Evolutionary conservation across 2,113 vertebrate genomes (phyloP).

Genomic region (Gobio gobio): DNA sequence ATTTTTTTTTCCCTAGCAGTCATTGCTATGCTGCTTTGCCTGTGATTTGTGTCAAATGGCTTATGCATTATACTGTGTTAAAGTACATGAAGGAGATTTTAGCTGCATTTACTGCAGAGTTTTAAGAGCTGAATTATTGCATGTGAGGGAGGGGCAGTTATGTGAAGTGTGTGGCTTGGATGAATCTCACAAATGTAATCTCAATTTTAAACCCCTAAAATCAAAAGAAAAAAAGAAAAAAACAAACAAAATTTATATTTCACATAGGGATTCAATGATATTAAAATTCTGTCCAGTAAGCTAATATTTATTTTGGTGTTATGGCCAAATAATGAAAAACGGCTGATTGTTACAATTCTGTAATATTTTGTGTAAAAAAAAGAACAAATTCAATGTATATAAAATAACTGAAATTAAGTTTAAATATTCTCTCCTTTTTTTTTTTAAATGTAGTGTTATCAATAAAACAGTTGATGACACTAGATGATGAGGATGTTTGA

Average conservation of each 20-base stretch:
- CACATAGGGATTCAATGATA: not conserved
- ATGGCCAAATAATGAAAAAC: not conserved
- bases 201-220: not conserved
- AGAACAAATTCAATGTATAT: not conserved
- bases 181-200: not conserved
- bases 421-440: not conserved
- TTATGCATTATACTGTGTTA: not conserved
- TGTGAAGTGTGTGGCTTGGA: slow-evolving; percentile 32
- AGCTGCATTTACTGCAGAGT: not conserved
- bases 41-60: not conserved
- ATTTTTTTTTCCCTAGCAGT: not conserved
- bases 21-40: not conserved
- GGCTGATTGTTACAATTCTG: too few relatives aligned
- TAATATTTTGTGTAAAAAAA: too few relatives aligned
- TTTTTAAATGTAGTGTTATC: not conserved
- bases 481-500: too few relatives aligned
- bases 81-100: not conserved
- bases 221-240: not conserved
- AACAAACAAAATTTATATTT: not conserved
- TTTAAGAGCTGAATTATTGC: slow-evolving; percentile 29
- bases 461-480: too few relatives aligned
- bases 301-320: not conserved
- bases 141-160: slow-evolving; percentile 64
- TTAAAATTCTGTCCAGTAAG: not conserved
- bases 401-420: not conserved